Percentiles rank a stretch among this genome's conserved stretches.
phyloP scores from a whole-genome alignment of 1,140 invertebrate genomes.

The Drosophila tani region DNA sequence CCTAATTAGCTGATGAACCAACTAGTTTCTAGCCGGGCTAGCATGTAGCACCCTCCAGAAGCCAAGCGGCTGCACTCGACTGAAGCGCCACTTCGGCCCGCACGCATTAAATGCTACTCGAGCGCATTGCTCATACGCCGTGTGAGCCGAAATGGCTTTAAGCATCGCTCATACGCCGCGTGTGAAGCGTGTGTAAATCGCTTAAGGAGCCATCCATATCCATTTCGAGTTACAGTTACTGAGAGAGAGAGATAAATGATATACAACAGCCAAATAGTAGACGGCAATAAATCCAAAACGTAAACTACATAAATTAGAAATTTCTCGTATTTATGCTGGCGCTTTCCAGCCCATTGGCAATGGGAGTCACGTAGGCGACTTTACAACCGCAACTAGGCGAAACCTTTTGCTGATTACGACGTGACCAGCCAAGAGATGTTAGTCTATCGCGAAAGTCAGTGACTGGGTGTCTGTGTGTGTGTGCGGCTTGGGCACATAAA shows the following conservation, averaged over 20 bases:
- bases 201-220: slow-evolving; percentile 55
- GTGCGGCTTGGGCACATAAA: slow-evolving; percentile 35
- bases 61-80: slow-evolving; percentile 53
- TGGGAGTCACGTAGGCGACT: slow-evolving; percentile 67
- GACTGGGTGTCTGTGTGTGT: slow-evolving; percentile 1
- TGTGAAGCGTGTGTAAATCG: slow-evolving; percentile 28
- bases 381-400: slow-evolving; percentile 79
- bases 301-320: slow-evolving; percentile 80
- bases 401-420: slow-evolving; percentile 81
- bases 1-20: slow-evolving; percentile 55
- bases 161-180: slow-evolving; percentile 35
- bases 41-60: slow-evolving; percentile 9
- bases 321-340: slow-evolving; percentile 66
- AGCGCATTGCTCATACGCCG: slow-evolving; percentile 64
- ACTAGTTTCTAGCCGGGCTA: slow-evolving; percentile 7
- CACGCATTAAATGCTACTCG: slow-evolving; percentile 58
- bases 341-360: slow-evolving; percentile 47
- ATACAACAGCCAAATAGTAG: slow-evolving; percentile 59
- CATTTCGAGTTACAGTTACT: slow-evolving; percentile 30
- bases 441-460: slow-evolving; percentile 6
- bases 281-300: slow-evolving; percentile 75
- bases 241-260: slow-evolving; percentile 41
- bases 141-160: slow-evolving; percentile 39
- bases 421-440: slow-evolving; percentile 57
- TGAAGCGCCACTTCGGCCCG: slow-evolving; percentile 59